These are phyloP conservation scores for Lithophane ornitopus DNA, from an alignment of 2,888 invertebrate species.

Conservation along the genomic window DNA sequence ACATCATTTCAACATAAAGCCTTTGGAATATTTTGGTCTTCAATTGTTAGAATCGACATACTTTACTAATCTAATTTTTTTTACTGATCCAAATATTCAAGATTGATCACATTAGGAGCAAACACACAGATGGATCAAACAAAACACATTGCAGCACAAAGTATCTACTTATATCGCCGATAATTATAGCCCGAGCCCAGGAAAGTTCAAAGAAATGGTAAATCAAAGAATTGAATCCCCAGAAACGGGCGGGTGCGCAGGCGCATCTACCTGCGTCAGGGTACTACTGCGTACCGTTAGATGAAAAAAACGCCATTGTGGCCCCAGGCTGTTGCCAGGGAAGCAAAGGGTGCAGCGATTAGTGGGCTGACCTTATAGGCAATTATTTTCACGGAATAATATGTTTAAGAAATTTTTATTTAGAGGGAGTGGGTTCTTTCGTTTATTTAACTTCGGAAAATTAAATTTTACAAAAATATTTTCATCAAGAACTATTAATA, in stretches of 20 bases:
- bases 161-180: constrained; percentile 51
- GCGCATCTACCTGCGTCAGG: constrained; percentile 80
- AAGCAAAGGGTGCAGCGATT: constrained; percentile 79
- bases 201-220: constrained; percentile 74
- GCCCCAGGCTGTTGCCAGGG: constrained; percentile 70
- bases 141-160: constrained; percentile 58
- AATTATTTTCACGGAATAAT: constrained; percentile 57
- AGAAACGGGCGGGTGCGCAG: constrained; percentile 69
- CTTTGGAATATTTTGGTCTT: constrained; percentile 4
- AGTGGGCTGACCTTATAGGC: constrained; percentile 73
- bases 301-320: constrained; percentile 70
- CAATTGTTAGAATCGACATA: neutral
- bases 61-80: neutral
- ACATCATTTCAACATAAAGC: constrained; percentile 14
- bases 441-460: constrained; percentile 4
- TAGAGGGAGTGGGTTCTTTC: constrained; percentile 47
- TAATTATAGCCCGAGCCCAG: constrained; percentile 61
- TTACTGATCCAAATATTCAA: neutral
- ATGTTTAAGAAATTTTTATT: constrained; percentile 51
- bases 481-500: neutral
- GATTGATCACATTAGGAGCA: constrained; percentile 32
- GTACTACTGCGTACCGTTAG: constrained; percentile 78
- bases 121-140: constrained; percentile 46
- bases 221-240: constrained; percentile 73
- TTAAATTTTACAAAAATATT: constrained; percentile 1